Evolutionary conservation across 1,140 invertebrate species (phyloP), one percentile per base, ranked within the genome.

Genomic region (Chironomus striatipennis): DNA sequence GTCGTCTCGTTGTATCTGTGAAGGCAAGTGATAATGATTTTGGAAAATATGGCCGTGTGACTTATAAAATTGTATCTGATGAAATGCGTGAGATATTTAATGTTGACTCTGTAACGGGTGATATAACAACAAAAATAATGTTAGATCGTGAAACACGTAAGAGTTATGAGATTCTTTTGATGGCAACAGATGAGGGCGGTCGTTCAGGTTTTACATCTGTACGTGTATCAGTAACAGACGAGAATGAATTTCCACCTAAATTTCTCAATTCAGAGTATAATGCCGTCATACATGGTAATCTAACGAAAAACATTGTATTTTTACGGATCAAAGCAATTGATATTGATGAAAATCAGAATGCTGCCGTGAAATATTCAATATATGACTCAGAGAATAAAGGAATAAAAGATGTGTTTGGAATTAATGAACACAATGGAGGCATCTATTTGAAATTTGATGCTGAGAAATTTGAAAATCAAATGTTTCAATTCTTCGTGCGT

Each of bases 401-500:
- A 74, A 83, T 88, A 1, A 85, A 85, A 74, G 85, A 89, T 15
- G 78, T 90, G 12, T 89, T 93, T 79, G 84, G 85, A 24, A 87
- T 93, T 2, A 89, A 93, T 77, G 82, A 86, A 42, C 85, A 85
- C 67, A 90, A 87, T n/a, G 92, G 92, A 8, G 86, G 88, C 73
- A 83, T 95, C 15, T 87, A 85, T 74, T 80, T 92, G 43, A 82
- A 85, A 20, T 87, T 88, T 77, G 85, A 85, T 78, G 86, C 86
- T 6, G 79, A 86, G 42, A 79, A 83, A 2, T 87, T 85, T 82
- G 88, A 88, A 85, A 85, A 83, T 77, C 87, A 93, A 84, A 85
- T 91, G 10, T 92, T 93, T 80, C 93, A 96, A 84, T 90, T 97
- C 78, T 97, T 97, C 84, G 89, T 97, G 34, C 87, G 92, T 74